Evolutionary conservation across 2,797 vertebrate species (phyloP), one percentile per base, ranked within the genome.

Genomic region (Lateolabrax maculatus): DNA sequence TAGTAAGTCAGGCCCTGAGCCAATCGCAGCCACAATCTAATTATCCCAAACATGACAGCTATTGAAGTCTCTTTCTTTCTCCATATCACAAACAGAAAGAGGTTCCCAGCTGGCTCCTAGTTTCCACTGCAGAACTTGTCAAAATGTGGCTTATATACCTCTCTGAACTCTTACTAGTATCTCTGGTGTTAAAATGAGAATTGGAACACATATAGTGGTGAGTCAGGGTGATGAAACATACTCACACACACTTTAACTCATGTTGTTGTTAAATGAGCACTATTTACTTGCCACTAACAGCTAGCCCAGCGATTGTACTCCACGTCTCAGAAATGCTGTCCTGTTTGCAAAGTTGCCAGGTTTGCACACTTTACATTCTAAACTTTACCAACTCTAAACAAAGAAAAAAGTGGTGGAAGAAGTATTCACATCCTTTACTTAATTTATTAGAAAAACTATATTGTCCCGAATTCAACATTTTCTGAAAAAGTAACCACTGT

Each of bases 21-120:
- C 13, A 13, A 18, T 65, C 4, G 21, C 13, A 4, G 44, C 41
- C 71, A 56, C 21, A 1, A 74, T 86, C 72, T 84, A 83, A 91
- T 90, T 87, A 90, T 84, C 34, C 72, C 56, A 72, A 79, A 82
- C 83, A 81, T 66, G 75, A 75, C 79, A 55, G 68, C 67, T 48
- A 73, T n/a, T 85, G 69, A 81, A 74, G 48, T 46, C 39, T 62
- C 46, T 71, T 69, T 78, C 57, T 81, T 62, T 62, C 44, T 74
- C 34, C 31, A 16, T 57, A 44, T 73, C 43, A 75, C 56, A 76
- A 60, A 71, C 39, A 74, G 43, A 23, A 9, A 15, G 34, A 78
- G 51, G 43, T 65, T 18, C 15, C 36, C 34, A 10, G 51, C 56
- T 1, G 19, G n/a, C 66, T 46, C 62, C 52, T 56, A 18, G 60